Percentiles rank a stretch among this genome's conserved stretches.
These are phyloP conservation scores for Apolygus lucorum DNA, from an alignment of 1,140 invertebrate species.

Conservation along the genomic window DNA sequence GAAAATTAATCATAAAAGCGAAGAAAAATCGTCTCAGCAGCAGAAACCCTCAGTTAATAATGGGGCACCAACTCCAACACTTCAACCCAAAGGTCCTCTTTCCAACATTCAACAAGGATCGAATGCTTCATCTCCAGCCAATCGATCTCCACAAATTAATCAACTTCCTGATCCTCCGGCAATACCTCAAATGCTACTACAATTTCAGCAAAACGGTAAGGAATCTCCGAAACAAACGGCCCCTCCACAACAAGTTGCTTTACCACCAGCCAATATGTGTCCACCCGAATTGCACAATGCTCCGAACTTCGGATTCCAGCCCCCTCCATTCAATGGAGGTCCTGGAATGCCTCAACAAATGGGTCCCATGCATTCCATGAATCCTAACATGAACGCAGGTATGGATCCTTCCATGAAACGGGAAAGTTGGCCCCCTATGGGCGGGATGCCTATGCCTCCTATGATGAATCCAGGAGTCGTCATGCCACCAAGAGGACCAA, in stretches of 20 bases:
- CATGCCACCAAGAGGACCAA: not conserved
- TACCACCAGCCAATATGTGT: too few species aligned
- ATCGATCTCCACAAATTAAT: not conserved
- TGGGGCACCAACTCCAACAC: constrained; percentile 4
- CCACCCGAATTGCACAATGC: too few species aligned
- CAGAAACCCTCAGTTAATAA: too few species aligned
- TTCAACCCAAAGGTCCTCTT: too few species aligned
- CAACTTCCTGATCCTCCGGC: constrained; percentile 25
- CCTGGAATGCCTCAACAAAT: constrained; percentile 2
- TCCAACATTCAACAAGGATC: too few species aligned
- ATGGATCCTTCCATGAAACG: too few species aligned
- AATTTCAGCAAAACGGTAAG: constrained; percentile 22
- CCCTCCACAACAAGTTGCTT: not conserved
- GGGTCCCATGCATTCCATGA: not conserved
- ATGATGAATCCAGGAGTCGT: not conserved
- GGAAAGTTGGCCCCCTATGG: too few species aligned
- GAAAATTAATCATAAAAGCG: too few species aligned
- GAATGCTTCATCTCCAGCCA: not conserved
- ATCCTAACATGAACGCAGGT: too few species aligned
- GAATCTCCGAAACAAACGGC: constrained; percentile 11
- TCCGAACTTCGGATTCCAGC: constrained; percentile 11
- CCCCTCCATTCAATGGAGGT: not conserved
- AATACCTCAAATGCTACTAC: constrained; percentile 21
- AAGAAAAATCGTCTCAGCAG: too few species aligned
- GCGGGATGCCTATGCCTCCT: constrained; percentile 2